Evolutionary conservation across 2,888 invertebrate species (phyloP), one percentile per base, ranked within the genome.

Genomic region (Clistopyga incitator): DNA sequence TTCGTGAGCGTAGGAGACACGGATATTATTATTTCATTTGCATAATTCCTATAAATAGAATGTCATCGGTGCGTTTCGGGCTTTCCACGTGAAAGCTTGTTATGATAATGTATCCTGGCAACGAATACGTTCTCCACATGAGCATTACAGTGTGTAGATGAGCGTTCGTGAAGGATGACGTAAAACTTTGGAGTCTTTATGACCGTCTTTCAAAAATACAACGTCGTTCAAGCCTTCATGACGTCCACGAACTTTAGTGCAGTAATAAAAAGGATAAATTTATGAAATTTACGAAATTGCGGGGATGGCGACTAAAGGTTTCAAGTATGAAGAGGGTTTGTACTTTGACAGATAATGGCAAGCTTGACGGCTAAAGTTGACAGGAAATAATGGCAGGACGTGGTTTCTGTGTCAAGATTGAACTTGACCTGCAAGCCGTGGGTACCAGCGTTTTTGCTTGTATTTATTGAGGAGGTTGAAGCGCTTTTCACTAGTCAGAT

Each of bases 341-440:
- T 13, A n/a, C 18, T 64, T 38, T 20, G 38, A n/a, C 13, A 38
- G 34, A 61, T 64, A 38, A 64, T 64, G 64, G 38, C 18, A 38
- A 42, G 20, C 3, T 38, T 18, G 38, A 38, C 34, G 20, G 38
- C 3, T n/a, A 34, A 6, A 61, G 34, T 34, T 72, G 76, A 78
- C 80, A 56, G 76, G 15, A 61, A 56, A 87, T 76, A 54, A 93
- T 93, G 93, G 87, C 91, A 86, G 90, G 90, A 84, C 90, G 89
- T 86, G 92, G 92, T 77, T 93, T 93, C 86, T 89, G 88, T 70
- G 90, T 93, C 25, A 91, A 89, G 81, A 86, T 93, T 76, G 90
- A 90, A 59, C 83, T 93, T 45, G 91, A 93, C 72, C 79, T 93
- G 72, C 92, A 93, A 79, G 92, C 92, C 75, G 93, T 93, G 88